Percentiles rank a stretch among this genome's conserved stretches.
phyloP scores from a whole-genome alignment of 2,888 invertebrate genomes.

The Marronus borbonicus region DNA sequence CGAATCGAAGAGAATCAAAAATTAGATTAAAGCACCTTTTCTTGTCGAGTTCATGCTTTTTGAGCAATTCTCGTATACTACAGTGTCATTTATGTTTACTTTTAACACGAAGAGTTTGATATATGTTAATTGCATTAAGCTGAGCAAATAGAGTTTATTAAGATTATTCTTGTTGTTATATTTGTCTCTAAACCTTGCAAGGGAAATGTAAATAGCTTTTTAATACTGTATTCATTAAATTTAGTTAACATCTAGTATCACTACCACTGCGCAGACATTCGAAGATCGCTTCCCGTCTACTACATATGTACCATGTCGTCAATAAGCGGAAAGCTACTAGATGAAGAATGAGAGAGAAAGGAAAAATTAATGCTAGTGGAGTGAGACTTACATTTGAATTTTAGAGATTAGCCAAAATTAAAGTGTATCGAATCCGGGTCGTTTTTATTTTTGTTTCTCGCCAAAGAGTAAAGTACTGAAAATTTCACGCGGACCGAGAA shows the following conservation, averaged over 20 bases:
- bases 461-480: conserved; percentile 14
- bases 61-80: no score
- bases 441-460: not conserved
- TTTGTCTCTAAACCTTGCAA: no score
- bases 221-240: no score
- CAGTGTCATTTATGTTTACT: no score
- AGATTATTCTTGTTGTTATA: no score
- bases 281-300: not conserved
- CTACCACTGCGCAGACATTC: conserved; percentile 11
- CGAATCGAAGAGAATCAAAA: no score
- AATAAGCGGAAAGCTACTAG: not conserved
- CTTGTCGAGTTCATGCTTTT: no score
- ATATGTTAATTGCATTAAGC: no score
- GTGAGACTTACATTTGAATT: not conserved
- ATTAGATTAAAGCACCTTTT: no score
- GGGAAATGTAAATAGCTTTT: no score
- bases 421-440: conserved; percentile 1
- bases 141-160: no score
- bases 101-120: no score
- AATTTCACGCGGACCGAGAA: not conserved
- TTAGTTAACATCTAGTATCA: conserved; percentile 7
- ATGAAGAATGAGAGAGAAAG: not conserved
- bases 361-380: not conserved
- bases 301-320: not conserved
- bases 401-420: conserved; percentile 12